Conservation (phyloP, 2,888 invertebrate species). For the Aphodius sticticus region DNA sequence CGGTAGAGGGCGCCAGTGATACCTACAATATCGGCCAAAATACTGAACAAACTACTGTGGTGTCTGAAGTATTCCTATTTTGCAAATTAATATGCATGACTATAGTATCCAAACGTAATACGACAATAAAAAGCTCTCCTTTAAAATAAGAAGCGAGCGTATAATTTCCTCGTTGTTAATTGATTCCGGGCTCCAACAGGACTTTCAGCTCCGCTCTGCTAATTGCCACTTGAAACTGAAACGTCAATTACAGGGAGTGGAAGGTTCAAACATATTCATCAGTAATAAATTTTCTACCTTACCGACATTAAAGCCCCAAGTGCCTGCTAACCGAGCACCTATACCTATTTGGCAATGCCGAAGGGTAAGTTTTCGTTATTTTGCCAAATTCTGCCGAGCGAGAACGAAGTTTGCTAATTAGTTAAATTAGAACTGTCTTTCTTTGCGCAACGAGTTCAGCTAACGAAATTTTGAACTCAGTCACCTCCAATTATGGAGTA, state of each 20-base stretch:
- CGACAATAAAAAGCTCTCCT: too few species aligned
- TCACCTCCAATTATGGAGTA: not conserved
- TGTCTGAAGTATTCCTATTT: too few species aligned
- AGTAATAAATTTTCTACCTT: not conserved
- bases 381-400: not conserved
- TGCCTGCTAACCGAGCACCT: not conserved
- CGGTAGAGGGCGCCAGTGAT: too few species aligned
- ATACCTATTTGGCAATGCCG: not conserved
- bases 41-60: too few species aligned
- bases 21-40: too few species aligned
- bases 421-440: not conserved
- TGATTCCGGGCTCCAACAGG: not conserved
- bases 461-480: not conserved
- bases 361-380: not conserved
- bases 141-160: not conserved
- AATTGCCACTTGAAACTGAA: constrained; percentile 4
- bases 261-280: not conserved
- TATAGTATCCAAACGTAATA: too few species aligned
- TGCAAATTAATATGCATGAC: too few species aligned
- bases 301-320: not conserved
- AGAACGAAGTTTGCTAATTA: not conserved
- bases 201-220: not conserved
- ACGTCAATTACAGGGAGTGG: not conserved
- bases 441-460: not conserved
- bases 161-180: not conserved